Base-by-base conservation (phyloP, 2,888 invertebrate species). In the Pardosa pseudoannulata region DNA sequence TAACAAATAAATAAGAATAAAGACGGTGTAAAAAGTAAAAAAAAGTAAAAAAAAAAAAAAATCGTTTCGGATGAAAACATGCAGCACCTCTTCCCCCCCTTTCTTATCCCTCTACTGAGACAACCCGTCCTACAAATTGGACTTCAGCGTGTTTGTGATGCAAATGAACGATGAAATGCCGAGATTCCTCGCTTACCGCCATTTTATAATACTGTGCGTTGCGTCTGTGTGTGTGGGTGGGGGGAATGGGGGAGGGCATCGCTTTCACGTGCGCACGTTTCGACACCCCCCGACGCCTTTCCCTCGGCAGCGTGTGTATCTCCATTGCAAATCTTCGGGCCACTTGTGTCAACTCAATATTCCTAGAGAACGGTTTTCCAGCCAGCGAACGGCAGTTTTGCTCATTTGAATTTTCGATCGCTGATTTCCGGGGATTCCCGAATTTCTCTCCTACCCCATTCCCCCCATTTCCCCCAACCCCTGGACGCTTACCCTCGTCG, bases 321-420 rank as follows among this genome's bases (percentile, higher is more conserved):
- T 86, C 85, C 85, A 86, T 86, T 86, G 85, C 85, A 86, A 86
- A 86, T 86, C 85, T 65, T 62, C 27, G 78, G 50, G 67, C 78
- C 85, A 86, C 85, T 86, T 86, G 85, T 86, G 85, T 86, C 85
- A 86, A 86, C 85, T 73, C 85, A 86, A 86, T 86, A 86, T 86
- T 86, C 85, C 79, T 71, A 7, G 29, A 27, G 83, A 85, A 85
- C 83, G 72, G 78, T 85, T 85, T 85, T 78, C 83, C 76, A 78
- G 73, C 82, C 16, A 76, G 65, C 76, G 76, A 83, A 65, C 78
- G 72, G 78, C 76, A 79, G 73, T 79, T 79, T 86, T 86, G 85
- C 85, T 86, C 85, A 86, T 86, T 86, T 86, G 85, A 86, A 86
- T 86, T 86, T 86, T 86, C 85, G 85, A 86, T 86, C 79, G 79